A percentile compares a stretch with the other conserved stretches of the same genome.
These are phyloP conservation scores for Sciurus vulgaris DNA, from an alignment of 2,797 vertebrate genomes.

Conservation along the genomic window DNA sequence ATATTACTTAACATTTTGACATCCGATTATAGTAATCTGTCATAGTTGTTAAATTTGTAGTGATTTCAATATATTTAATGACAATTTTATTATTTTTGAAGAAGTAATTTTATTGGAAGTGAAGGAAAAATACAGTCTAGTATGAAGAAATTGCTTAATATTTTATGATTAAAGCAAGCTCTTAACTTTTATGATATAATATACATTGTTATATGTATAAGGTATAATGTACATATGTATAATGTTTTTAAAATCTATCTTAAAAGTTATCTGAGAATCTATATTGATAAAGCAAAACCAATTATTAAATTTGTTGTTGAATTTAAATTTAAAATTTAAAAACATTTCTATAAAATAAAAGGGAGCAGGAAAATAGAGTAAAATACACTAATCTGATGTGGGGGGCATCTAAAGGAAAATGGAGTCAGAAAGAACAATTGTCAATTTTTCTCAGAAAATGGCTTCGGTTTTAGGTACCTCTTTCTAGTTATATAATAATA, in stretches of 20 bases:
- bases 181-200: not conserved
- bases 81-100: not conserved
- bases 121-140: not conserved
- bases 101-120: not conserved
- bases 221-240: no score
- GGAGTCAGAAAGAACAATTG: not conserved
- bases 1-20: constrained; percentile 44
- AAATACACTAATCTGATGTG: not conserved
- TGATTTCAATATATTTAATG: not conserved
- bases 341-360: not conserved
- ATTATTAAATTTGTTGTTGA: not conserved
- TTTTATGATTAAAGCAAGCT: not conserved
- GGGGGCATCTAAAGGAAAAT: not conserved
- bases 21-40: not conserved
- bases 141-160: not conserved
- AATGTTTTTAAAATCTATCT: no score
- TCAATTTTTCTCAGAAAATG: not conserved
- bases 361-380: not conserved
- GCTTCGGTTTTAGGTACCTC: not conserved
- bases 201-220: not conserved
- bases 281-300: not conserved
- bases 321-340: not conserved
- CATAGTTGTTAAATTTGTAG: not conserved
- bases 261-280: not conserved
- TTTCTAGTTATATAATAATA: not conserved